Evolutionary conservation across 2,888 invertebrate genomes (phyloP).

Genomic region (Formica aserva): DNA sequence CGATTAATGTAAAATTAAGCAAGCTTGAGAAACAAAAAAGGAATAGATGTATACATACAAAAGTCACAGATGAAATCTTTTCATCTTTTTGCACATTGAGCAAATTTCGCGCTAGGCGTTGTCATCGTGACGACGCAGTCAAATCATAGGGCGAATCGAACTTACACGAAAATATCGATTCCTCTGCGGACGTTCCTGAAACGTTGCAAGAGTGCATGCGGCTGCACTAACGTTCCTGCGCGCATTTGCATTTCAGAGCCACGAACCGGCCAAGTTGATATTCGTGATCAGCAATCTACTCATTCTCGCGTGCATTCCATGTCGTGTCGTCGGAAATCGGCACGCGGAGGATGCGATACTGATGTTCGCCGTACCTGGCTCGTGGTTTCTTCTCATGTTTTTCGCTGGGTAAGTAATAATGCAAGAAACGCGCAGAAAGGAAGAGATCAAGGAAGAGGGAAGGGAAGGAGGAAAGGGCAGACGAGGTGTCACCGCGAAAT

Average conservation of each 20-base stretch:
- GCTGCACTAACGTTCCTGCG: conserved; percentile 62
- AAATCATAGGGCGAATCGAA: conserved; percentile 34
- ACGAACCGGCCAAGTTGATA: conserved; percentile 97
- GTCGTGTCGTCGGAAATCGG: conserved; percentile 91
- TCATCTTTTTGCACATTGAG: background rate
- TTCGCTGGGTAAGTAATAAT: conserved; percentile 94
- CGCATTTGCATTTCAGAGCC: conserved; percentile 89
- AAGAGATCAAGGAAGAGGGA: background rate
- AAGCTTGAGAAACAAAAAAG: background rate
- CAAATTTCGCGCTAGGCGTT: conserved; percentile 10
- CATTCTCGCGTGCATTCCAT: conserved; percentile 95
- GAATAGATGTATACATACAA: background rate
- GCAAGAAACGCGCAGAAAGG: background rate
- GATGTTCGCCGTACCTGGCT: conserved; percentile 96
- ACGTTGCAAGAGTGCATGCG: conserved; percentile 59
- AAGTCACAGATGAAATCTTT: background rate
- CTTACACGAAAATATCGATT: conserved; percentile 64
- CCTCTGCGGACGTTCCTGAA: conserved; percentile 56
- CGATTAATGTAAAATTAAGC: background rate
- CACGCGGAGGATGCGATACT: conserved; percentile 96
- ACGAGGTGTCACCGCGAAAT: conserved; percentile 37
- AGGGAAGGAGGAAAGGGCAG: background rate
- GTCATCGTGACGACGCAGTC: conserved; percentile 25
- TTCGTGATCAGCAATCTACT: conserved; percentile 96
- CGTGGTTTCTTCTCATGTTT: conserved; percentile 99